Base-by-base conservation (phyloP, 2,113 vertebrate genomes). In the Vanacampus margaritifer region DNA sequence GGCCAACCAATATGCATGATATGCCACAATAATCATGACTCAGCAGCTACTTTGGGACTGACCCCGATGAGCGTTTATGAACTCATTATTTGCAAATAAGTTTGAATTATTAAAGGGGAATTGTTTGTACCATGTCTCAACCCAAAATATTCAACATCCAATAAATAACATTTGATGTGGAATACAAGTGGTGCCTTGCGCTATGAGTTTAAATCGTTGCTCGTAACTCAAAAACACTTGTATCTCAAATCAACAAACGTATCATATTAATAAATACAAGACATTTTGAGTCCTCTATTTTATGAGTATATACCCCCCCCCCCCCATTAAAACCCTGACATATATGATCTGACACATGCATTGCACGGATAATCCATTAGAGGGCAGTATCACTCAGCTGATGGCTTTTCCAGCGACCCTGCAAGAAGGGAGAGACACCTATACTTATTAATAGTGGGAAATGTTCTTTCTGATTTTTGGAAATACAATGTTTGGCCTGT, bases 11-110 rank as follows among this genome's bases (percentile, higher is more conserved):
- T 80, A 73, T 72, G 78, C 72, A 79, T 72, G 72, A 87, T 83
- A 74, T 39, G 12, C 67, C 43, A 81, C 73, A 81, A 65, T 80
- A 76, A 84, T 76, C 71, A 76, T 57, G 65, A 73, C 51, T 77
- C 51, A 14, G 68, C 76, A 77, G 75, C 50, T 24, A 23, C 59
- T 46, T 28, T 36, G 45, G 59, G 36, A 61, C 67, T 21, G 24
- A 75, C 67, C 67, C 54, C n/a, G 63, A 77, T 71, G 57, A 75
- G 57, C 66, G 79, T 68, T 81, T 79, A 88, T 88, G 36, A 85
- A 88, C 72, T 80, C 75, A 86, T 60, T n/a, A 90, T 88, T n/a
- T 90, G 85, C 84, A 90, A 90, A 89, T 88, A 81, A 88, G 83
- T 87, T 39, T 78, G 79, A 76, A 83, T 82, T 14, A 74, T 86